A percentile compares a stretch with the other conserved stretches of the same genome.
phyloP scores from a whole-genome alignment of 2,888 invertebrate species.

The Leucophora obtusa region DNA sequence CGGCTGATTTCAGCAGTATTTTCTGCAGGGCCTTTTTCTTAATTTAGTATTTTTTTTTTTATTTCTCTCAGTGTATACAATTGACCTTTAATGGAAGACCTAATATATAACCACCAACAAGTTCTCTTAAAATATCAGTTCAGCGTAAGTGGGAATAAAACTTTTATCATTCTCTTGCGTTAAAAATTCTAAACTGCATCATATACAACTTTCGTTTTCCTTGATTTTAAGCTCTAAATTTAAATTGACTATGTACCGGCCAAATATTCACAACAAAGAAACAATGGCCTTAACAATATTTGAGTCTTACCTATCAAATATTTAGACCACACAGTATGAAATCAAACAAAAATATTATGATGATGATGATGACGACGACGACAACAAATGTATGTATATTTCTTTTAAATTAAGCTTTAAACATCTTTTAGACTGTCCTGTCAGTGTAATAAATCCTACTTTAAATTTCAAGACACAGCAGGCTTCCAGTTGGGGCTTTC shows the following conservation, averaged over 20 bases:
- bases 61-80: no score
- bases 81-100: no score
- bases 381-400: constrained; percentile 50
- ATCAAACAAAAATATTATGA: constrained; percentile 28
- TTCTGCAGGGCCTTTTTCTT: no score
- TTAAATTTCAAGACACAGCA: constrained; percentile 52
- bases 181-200: background rate
- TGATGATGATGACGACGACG: constrained; percentile 6
- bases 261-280: background rate
- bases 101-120: no score
- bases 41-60: no score
- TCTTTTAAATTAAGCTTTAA: constrained; percentile 55
- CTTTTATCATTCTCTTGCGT: no score
- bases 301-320: background rate
- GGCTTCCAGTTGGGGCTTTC: constrained; percentile 41
- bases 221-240: background rate
- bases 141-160: no score
- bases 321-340: constrained; percentile 46
- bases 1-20: no score
- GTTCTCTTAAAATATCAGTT: no score
- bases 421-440: constrained; percentile 43
- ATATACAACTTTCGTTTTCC: background rate
- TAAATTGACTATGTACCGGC: background rate
- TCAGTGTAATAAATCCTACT: constrained; percentile 53
- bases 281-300: background rate